A percentile compares a stretch with the other conserved stretches of the same genome.
Evolutionary conservation across 2,113 vertebrate genomes (phyloP).

Genomic region (Isurus oxyrinchus): DNA sequence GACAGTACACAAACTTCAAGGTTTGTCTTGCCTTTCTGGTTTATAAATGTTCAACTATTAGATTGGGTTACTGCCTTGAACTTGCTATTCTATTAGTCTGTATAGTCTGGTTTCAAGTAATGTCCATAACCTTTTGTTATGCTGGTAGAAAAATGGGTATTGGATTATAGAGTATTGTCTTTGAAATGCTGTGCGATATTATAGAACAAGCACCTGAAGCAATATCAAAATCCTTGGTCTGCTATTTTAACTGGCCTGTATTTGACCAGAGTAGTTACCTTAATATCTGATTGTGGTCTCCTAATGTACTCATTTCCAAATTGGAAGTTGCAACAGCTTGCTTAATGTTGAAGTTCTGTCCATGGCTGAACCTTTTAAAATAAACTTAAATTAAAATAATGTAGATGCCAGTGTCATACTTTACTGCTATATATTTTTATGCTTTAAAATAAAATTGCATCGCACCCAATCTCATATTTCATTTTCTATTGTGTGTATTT

Average conservation of each 20-base stretch:
- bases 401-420: neutral
- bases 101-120: neutral
- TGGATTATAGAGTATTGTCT: neutral
- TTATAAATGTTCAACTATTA: neutral
- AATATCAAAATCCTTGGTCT: neutral
- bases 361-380: neutral
- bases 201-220: neutral
- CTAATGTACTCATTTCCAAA: neutral
- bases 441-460: conserved; percentile 13
- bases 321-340: neutral
- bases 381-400: neutral
- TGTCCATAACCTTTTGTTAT: neutral
- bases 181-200: conserved; percentile 20
- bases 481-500: neutral
- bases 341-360: neutral
- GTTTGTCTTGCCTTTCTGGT: neutral
- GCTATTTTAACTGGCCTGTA: neutral
- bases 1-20: neutral
- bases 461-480: neutral
- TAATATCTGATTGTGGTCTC: neutral
- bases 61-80: neutral
- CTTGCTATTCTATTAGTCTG: neutral
- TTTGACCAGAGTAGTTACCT: neutral
- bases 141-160: neutral
- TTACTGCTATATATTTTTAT: neutral